phyloP scores from a whole-genome alignment of 2,113 vertebrate species.

The Fulica atra region DNA sequence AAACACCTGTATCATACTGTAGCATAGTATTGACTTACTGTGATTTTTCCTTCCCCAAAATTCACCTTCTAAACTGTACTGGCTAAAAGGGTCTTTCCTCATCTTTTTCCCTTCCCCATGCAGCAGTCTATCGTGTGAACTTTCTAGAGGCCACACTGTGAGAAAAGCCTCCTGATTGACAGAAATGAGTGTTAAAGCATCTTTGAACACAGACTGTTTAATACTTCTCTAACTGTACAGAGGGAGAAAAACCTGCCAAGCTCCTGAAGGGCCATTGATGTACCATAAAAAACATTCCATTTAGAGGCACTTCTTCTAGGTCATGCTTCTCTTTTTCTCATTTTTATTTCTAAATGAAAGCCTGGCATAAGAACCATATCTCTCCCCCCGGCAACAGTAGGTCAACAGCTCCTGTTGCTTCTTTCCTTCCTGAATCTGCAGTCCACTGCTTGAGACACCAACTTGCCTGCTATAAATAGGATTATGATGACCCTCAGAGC shows the following conservation, averaged over 20 bases:
- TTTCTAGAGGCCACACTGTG: not conserved
- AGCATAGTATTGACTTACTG: not conserved
- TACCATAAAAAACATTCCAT: conserved; percentile 1
- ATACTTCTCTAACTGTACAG: not conserved
- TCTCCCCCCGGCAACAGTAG: not conserved
- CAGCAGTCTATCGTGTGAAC: not conserved
- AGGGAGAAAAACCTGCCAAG: conserved; percentile 31
- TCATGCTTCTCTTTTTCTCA: not conserved
- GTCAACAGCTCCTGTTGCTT: conserved; percentile 24
- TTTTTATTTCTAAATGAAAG: conserved; percentile 32
- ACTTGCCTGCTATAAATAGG: not conserved
- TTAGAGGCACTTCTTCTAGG: conserved; percentile 2
- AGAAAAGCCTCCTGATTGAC: conserved; percentile 10
- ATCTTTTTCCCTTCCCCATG: not conserved
- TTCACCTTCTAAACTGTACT: not conserved
- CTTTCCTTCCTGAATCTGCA: not conserved
- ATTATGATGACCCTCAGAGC: not conserved
- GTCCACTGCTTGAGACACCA: not conserved
- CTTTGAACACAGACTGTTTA: conserved; percentile 35
- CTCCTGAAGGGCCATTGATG: conserved; percentile 23
- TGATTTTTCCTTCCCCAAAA: not conserved
- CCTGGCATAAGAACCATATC: not conserved
- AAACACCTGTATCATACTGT: not conserved
- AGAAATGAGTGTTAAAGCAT: conserved; percentile 18
- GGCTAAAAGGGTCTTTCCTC: not conserved